Evolutionary conservation across 2,888 invertebrate genomes (phyloP).

Genomic region (Drosophila nr. perissopoda): DNA sequence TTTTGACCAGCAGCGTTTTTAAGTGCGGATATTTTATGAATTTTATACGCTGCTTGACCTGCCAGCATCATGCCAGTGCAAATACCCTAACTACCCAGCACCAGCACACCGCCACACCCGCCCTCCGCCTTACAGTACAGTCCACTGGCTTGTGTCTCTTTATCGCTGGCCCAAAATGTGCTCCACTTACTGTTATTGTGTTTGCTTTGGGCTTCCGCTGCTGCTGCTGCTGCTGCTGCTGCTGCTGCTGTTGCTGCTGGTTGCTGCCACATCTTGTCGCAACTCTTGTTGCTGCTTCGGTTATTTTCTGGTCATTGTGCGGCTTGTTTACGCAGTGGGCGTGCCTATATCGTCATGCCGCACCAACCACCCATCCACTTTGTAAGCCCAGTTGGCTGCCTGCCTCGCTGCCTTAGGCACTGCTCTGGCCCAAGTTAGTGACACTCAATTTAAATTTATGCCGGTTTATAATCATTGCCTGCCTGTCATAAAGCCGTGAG

Average conservation of each 20-base stretch:
- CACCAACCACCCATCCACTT: slow-evolving; percentile 7
- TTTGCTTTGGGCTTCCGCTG: slow-evolving; percentile 63
- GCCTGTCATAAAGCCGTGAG: slow-evolving; percentile 61
- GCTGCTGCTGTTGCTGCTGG: slow-evolving; percentile 2
- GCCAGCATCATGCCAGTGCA: slow-evolving; percentile 40
- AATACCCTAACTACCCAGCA: slow-evolving; percentile 8
- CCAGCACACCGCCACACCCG: neutral
- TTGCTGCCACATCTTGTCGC: slow-evolving; percentile 54
- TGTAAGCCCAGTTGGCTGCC: slow-evolving; percentile 8
- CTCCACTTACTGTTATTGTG: slow-evolving; percentile 68
- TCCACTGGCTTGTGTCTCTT: slow-evolving; percentile 23
- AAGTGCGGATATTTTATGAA: slow-evolving; percentile 81
- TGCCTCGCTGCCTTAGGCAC: slow-evolving; percentile 37
- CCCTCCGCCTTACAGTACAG: neutral
- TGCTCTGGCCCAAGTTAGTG: slow-evolving; percentile 60
- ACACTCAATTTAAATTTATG: slow-evolving; percentile 75
- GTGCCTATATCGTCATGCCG: slow-evolving; percentile 6
- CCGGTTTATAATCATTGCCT: slow-evolving; percentile 71
- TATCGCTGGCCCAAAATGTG: slow-evolving; percentile 43
- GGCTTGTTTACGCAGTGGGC: slow-evolving; percentile 70
- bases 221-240: slow-evolving; percentile 9
- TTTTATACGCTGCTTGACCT: slow-evolving; percentile 77
- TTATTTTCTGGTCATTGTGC: slow-evolving; percentile 70
- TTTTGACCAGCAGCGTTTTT: slow-evolving; percentile 56
- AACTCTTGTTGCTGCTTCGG: slow-evolving; percentile 61